Evolutionary conservation across 2,113 vertebrate genomes (phyloP).

Genomic region (Paradoxurus hermaphroditus): DNA sequence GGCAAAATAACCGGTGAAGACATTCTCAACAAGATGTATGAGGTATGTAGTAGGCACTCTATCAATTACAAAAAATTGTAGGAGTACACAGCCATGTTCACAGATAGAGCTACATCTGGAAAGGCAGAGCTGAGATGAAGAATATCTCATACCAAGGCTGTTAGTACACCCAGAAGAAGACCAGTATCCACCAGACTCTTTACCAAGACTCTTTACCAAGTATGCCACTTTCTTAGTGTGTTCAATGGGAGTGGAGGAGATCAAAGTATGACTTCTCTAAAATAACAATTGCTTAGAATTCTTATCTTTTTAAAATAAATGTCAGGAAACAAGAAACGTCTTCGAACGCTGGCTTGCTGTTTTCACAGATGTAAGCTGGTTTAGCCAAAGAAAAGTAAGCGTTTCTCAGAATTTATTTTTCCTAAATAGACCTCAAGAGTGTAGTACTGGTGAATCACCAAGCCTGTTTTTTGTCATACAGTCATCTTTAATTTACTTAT

Average conservation of each 20-base stretch:
- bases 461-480: neutral
- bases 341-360: neutral
- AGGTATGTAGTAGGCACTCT: neutral
- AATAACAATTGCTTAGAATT: neutral
- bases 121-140: neutral
- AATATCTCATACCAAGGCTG: neutral
- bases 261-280: neutral
- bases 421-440: neutral
- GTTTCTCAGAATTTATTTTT: slow-evolving; percentile 23
- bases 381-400: neutral
- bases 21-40: neutral
- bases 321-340: neutral
- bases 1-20: slow-evolving; percentile 10
- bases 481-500: slow-evolving; percentile 29
- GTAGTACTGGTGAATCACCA: neutral
- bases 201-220: neutral
- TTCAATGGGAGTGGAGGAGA: neutral
- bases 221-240: neutral
- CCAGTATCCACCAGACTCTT: neutral
- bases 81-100: neutral
- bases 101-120: neutral
- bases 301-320: slow-evolving; percentile 18
- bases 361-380: neutral
- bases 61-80: neutral
- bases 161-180: neutral